These are phyloP conservation scores for Drosophila picticornis DNA, from an alignment of 2,888 invertebrate species.

Conservation along the genomic window DNA sequence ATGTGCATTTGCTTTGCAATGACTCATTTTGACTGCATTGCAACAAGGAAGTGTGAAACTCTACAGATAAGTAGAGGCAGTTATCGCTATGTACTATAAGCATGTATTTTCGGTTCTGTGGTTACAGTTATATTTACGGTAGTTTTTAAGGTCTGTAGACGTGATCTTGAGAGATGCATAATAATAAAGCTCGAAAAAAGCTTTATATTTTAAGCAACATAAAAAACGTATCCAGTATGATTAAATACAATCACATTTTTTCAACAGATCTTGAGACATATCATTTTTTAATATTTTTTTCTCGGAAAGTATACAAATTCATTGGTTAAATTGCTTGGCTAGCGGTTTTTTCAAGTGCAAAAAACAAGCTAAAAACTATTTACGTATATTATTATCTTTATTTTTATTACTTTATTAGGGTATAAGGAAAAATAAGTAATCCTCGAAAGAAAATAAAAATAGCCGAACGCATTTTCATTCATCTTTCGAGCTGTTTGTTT, in stretches of 20 bases:
- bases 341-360: background rate
- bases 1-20: constrained; percentile 3
- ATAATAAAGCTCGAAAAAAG: background rate
- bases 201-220: background rate
- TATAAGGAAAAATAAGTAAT: constrained; percentile 11
- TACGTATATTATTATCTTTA: background rate
- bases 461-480: constrained; percentile 43
- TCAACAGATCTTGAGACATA: background rate
- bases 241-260: background rate
- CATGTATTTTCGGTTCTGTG: background rate
- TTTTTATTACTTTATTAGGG: constrained; percentile 15
- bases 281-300: background rate
- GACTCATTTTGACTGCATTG: constrained; percentile 12
- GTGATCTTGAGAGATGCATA: background rate
- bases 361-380: background rate
- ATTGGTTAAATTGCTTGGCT: background rate
- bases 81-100: background rate
- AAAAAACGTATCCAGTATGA: background rate
- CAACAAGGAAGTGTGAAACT: background rate
- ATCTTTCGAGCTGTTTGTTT: constrained; percentile 22
- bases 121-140: background rate
- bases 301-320: background rate
- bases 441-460: background rate
- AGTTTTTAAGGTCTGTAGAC: background rate
- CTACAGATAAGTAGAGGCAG: background rate